These are phyloP conservation scores for Cirrhinus molitorella DNA, from an alignment of 2,797 vertebrate genomes.

Conservation along the genomic window DNA sequence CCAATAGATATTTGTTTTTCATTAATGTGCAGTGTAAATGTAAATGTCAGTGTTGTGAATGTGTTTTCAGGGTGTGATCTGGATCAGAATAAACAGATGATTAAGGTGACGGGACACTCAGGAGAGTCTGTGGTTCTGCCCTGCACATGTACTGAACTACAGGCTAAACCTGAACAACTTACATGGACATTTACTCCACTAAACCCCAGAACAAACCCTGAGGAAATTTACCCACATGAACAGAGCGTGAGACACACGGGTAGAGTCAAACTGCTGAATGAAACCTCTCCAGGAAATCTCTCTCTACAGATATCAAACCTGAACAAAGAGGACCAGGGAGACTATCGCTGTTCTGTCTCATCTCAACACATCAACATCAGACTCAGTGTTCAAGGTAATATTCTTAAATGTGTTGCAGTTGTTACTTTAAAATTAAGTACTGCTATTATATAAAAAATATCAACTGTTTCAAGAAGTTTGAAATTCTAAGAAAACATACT, in stretches of 20 bases:
- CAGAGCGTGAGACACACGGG: neutral
- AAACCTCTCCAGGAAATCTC: slow-evolving; percentile 11
- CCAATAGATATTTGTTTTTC: neutral
- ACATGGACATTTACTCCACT: neutral
- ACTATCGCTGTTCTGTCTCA: slow-evolving; percentile 16
- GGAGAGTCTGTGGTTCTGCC: slow-evolving; percentile 14
- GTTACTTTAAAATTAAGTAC: no score
- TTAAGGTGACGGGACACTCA: neutral
- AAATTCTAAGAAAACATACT: neutral
- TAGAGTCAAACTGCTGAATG: neutral
- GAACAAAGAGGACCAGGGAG: neutral
- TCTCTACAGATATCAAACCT: slow-evolving; percentile 29
- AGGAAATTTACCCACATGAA: neutral
- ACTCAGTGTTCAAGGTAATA: neutral
- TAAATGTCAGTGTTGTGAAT: neutral
- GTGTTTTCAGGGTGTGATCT: slow-evolving; percentile 13
- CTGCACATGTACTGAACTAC: slow-evolving; percentile 28
- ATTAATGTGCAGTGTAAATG: neutral
- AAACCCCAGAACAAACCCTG: neutral
- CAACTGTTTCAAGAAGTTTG: neutral
- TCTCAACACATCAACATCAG: neutral
- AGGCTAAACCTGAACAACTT: neutral
- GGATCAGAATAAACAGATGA: neutral
- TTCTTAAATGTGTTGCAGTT: neutral
- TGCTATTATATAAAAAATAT: no score